Evolutionary conservation across 2,797 vertebrate genomes (phyloP), one percentile per base, ranked within the genome.

Genomic region (Acanthiza pusilla): DNA sequence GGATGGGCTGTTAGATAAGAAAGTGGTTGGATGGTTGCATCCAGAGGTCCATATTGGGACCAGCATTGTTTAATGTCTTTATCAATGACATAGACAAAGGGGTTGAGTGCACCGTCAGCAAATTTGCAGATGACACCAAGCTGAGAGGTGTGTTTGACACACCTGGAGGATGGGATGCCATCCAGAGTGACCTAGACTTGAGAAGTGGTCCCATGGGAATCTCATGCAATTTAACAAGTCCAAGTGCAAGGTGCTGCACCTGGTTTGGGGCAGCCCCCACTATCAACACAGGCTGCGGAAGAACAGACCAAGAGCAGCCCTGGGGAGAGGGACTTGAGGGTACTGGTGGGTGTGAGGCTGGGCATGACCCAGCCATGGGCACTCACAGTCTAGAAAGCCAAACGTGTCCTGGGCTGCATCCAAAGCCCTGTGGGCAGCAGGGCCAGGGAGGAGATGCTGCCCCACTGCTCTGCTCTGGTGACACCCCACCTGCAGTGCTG

Each of bases 351-450:
- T 21, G 48, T 82, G 50, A 70, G 43, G 30, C 43, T 57, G 72
- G 27, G 57, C 43, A 16, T 30, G 72, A 22, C 11, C 50, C 32
- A 36, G 50, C 16, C 45, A 38, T 5, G 55, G 0, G 43, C 36
- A 57, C 23, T 57, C 29, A 9, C 22, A 75, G 62, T 32, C 62
- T 48, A 55, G 55, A 75, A 0, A 48, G 32, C 13, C 57, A 70
- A 50, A 43, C 0, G 0, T 82, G 50, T 50, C 23, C 78, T 70
- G 57, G 48, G 36, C 50, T 43, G 43, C 48, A 70, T 22, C 43
- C 27, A 76, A 1, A 70, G 63, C 50, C 3, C 0, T 0, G 0
- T 25, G 63, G 42, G 22, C 55, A 43, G 42, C 23, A 62, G 50
- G 48, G 10, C 2, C 0, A 36, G 23, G 27, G 16, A 76, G 16